Evolutionary conservation across 2,113 vertebrate species (phyloP).

Genomic region (Brachyhypopomus occidentalis): DNA sequence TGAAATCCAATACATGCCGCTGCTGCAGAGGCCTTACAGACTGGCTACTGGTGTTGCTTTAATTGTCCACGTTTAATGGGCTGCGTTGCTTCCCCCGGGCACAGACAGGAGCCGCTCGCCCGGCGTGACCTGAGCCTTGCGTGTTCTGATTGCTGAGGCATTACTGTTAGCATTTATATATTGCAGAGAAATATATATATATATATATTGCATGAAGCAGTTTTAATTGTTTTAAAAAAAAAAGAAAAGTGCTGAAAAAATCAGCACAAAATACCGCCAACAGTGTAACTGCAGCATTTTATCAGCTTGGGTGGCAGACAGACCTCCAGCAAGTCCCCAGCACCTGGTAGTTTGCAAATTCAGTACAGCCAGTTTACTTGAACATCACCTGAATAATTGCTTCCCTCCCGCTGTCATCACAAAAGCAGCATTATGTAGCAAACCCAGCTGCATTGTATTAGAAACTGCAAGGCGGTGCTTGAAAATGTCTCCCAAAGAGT

Average conservation of each 20-base stretch:
- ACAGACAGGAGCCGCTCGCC: neutral
- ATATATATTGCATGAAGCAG: slow-evolving; percentile 35
- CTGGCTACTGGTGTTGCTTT: slow-evolving; percentile 3
- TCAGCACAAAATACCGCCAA: slow-evolving; percentile 39
- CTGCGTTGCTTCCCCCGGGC: neutral
- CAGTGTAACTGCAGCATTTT: slow-evolving; percentile 36
- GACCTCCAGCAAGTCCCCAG: slow-evolving; percentile 39
- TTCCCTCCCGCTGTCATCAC: slow-evolving; percentile 56
- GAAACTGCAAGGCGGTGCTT: slow-evolving; percentile 53
- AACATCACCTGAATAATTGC: slow-evolving; percentile 50
- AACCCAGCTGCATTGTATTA: slow-evolving; percentile 47
- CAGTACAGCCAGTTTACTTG: slow-evolving; percentile 33
- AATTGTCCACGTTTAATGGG: neutral
- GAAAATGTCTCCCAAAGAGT: slow-evolving; percentile 47
- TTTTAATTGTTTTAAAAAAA: slow-evolving; percentile 40
- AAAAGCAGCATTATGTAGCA: slow-evolving; percentile 54
- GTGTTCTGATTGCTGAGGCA: slow-evolving; percentile 14
- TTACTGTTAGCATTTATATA: slow-evolving; percentile 22
- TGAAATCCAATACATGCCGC: neutral
- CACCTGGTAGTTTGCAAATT: slow-evolving; percentile 52
- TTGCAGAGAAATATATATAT: neutral
- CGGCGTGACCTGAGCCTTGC: neutral
- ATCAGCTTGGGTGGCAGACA: slow-evolving; percentile 51
- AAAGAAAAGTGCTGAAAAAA: neutral
- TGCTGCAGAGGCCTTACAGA: neutral